Conservation (phyloP, 2,888 invertebrate genomes). For the Callyntrura sp. region DNA sequence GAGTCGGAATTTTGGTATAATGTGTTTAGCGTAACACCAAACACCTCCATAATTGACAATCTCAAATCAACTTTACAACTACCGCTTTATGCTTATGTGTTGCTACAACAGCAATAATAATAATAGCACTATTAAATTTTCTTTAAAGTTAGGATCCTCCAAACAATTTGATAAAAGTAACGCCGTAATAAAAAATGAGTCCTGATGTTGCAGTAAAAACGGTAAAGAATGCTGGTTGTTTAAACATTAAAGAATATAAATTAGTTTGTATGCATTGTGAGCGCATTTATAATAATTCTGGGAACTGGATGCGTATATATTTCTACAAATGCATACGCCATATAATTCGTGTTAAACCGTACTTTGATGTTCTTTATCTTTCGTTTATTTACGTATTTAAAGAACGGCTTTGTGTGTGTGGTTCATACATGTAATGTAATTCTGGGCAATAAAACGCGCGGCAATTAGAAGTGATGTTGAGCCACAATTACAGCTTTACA, state of each 20-base stretch:
- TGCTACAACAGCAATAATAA: too few relatives aligned
- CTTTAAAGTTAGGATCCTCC: background rate
- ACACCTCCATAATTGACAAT: constrained; percentile 48
- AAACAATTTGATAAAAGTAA: constrained; percentile 35
- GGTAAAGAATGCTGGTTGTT: constrained; percentile 1
- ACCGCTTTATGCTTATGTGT: background rate
- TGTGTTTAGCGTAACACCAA: background rate
- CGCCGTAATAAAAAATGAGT: background rate
- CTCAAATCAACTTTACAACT: constrained; percentile 45
- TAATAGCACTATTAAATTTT: too few relatives aligned
- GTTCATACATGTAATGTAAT: constrained; percentile 14
- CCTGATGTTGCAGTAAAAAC: constrained; percentile 32
- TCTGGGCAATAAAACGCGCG: constrained; percentile 58
- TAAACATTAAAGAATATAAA: background rate
- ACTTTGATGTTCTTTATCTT: background rate
- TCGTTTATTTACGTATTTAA: background rate
- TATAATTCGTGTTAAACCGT: background rate
- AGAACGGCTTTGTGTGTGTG: constrained; percentile 5
- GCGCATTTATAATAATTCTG: background rate
- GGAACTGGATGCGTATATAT: too few relatives aligned
- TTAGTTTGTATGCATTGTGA: background rate
- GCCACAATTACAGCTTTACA: constrained; percentile 38
- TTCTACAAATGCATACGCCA: too few relatives aligned
- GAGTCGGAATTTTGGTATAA: background rate
- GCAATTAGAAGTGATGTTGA: constrained; percentile 63